A percentile compares a stretch with the other conserved stretches of the same genome.
phyloP scores from a whole-genome alignment of 2,888 invertebrate species.

The Cryptocheilus praepositus region DNA sequence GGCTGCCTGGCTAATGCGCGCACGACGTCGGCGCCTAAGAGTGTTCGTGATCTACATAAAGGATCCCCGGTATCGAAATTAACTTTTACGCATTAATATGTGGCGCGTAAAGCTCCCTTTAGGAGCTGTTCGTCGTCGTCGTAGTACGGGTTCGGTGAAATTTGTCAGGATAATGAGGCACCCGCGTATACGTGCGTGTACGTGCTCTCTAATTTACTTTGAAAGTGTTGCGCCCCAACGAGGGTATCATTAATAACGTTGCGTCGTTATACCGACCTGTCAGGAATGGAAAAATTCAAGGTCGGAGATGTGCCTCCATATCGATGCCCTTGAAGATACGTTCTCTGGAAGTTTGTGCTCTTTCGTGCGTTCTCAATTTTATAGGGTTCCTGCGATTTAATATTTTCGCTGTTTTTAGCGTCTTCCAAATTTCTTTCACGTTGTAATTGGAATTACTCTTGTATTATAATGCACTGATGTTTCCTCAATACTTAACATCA shows the following conservation, averaged over 20 bases:
- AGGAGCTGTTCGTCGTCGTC: conserved; percentile 2
- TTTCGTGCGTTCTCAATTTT: too few species aligned
- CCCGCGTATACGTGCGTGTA: conserved; percentile 31
- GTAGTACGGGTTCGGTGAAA: conserved; percentile 30
- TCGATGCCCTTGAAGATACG: conserved; percentile 25
- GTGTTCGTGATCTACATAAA: conserved; percentile 58
- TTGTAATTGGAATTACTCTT: too few species aligned
- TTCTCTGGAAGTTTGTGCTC: too few species aligned
- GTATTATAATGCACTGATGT: too few species aligned
- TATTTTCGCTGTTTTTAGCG: too few species aligned
- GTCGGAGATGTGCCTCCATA: too few species aligned
- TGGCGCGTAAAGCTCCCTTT: conserved; percentile 29
- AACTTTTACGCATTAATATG: conserved; percentile 60
- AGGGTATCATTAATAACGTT: conserved; percentile 54
- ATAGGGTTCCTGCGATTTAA: too few species aligned
- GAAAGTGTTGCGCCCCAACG: conserved; percentile 48
- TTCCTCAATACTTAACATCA: too few species aligned
- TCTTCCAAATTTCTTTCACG: too few species aligned
- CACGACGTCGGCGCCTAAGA: conserved; percentile 10
- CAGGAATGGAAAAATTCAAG: conserved; percentile 33
- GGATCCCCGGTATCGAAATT: conserved; percentile 46
- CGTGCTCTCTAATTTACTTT: conserved; percentile 53
- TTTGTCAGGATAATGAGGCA: conserved; percentile 52
- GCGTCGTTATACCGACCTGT: conserved; percentile 43
- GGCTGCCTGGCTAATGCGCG: too few species aligned